Percentiles rank a stretch among this genome's conserved stretches.
These are phyloP conservation scores for Pantherophis vulpinus DNA, from an alignment of 2,797 vertebrate species.

Conservation along the genomic window DNA sequence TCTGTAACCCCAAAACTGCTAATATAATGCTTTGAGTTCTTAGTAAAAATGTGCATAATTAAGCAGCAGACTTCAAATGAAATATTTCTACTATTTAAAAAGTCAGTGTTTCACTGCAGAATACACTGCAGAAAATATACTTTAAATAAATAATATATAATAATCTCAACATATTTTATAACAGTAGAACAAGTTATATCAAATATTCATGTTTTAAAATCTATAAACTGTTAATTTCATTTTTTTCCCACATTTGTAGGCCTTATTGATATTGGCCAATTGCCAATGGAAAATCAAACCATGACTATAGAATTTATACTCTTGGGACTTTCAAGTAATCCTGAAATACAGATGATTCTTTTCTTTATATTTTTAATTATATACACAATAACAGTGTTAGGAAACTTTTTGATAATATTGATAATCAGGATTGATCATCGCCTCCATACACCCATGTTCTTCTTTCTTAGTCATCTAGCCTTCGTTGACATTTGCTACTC, in stretches of 20 bases:
- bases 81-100: not conserved
- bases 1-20: not conserved
- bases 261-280: not conserved
- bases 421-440: not conserved
- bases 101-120: not conserved
- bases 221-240: not conserved
- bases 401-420: not conserved
- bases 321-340: not conserved
- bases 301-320: not conserved
- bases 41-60: not conserved
- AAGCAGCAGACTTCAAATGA: not conserved
- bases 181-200: not conserved
- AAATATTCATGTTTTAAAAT: not conserved
- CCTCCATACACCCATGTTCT: not conserved
- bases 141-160: not conserved
- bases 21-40: not conserved
- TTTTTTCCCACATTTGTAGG: not conserved
- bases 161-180: not conserved
- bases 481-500: constrained; percentile 34
- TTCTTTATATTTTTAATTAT: not conserved
- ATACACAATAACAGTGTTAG: not conserved
- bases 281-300: not conserved
- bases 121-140: not conserved
- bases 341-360: not conserved
- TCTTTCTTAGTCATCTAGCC: constrained; percentile 3